Percentiles rank a stretch among this genome's conserved stretches.
Conservation (phyloP, 2,797 vertebrate genomes). For the Coregonus sp. region DNA sequence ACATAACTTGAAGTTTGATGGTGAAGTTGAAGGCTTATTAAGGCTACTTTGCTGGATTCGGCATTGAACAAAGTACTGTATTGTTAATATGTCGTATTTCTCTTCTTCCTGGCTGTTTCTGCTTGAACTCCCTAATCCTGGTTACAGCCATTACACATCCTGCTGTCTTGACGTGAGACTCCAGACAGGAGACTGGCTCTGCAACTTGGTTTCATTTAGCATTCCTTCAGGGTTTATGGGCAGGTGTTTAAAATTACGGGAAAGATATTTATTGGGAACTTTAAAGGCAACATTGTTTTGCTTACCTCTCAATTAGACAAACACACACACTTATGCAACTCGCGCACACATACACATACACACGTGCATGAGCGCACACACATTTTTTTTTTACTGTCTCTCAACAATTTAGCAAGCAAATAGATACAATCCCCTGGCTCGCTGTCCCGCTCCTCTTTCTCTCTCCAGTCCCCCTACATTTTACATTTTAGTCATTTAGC, state of each 20-base stretch:
- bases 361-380: background rate
- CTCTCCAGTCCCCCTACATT: constrained; percentile 25
- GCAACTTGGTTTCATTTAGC: constrained; percentile 82
- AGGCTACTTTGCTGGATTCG: constrained; percentile 22
- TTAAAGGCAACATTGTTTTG: constrained; percentile 78
- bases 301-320: constrained; percentile 79
- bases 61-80: constrained; percentile 43
- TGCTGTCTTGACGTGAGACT: constrained; percentile 77
- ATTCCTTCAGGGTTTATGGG: constrained; percentile 82
- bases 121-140: constrained; percentile 76
- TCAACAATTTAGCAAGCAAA: constrained; percentile 26
- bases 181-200: constrained; percentile 78
- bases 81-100: constrained; percentile 50
- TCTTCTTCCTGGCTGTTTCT: constrained; percentile 66
- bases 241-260: constrained; percentile 84
- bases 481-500: too few relatives aligned
- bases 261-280: constrained; percentile 82
- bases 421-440: constrained; percentile 25
- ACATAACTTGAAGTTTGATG: background rate
- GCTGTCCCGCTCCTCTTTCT: background rate
- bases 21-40: background rate
- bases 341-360: constrained; percentile 1
- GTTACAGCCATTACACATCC: constrained; percentile 81
- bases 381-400: background rate
- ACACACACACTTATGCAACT: constrained; percentile 10